Base-by-base conservation (phyloP, 37 sponge, comb jelly and placozoan genomes). In the Amphimedon queenslandica region DNA sequence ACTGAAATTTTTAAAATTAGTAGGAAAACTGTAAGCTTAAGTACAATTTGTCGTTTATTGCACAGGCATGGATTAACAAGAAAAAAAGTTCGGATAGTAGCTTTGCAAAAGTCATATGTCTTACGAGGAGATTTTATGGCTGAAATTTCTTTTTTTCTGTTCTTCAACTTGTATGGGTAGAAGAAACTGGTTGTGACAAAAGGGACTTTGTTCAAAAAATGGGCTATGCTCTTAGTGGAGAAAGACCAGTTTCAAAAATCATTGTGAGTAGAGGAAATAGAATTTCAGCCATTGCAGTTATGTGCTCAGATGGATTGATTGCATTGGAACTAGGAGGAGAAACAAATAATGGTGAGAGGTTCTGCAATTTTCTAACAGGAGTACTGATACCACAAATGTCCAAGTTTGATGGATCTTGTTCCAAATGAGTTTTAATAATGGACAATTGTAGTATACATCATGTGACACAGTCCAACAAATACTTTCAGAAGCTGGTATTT, bases 391-490 rank as follows among this genome's bases (percentile, higher is more conserved):
- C 82, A 25, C 13, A 82, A 24, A 82, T 82, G 82, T 24, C 66
- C 1, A 69, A 67, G 55, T 82, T 58, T 67, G 75, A 82, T 74
- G 82, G 82, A 51, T 18, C 32, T 37, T 40, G 34, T 40, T 21
- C 41, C 10, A 82, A 32, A 32, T 82, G 75, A 38, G 66, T 82
- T 37, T 64, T 82, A 3, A 58, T 82, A 10, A 20, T 82, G 63
- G 82, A 82, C 32, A 82, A 82, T 36, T 82, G 82, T 30, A 64
- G 75, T 5, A 69, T 82, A 41, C 82, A 82, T 38, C 82, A 82
- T 56, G 71, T 69, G 1, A 1, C 64, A 2, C 72, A 20, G 76
- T 82, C 6, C 37, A 1, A 23, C 32, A 69, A 34, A 8, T 29
- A 30, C 53, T 82, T 38, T 16, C 37, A 30, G 64, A 66, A 27